phyloP scores from a whole-genome alignment of 2,888 invertebrate species.

The Drosophila engyochracea region DNA sequence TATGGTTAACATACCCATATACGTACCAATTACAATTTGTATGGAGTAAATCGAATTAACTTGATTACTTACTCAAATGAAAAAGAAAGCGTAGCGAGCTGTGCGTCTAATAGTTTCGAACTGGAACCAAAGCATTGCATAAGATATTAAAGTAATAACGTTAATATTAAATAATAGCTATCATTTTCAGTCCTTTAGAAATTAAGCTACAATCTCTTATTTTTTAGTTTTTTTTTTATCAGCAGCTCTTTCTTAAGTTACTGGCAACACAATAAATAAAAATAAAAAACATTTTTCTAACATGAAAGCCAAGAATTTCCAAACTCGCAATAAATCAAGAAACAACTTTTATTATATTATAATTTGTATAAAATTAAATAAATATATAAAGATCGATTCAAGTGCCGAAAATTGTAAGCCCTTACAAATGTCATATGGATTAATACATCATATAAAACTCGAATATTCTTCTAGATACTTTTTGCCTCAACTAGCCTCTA shows the following conservation, averaged over 20 bases:
- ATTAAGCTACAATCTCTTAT: background rate
- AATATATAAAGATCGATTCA: background rate
- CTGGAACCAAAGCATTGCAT: background rate
- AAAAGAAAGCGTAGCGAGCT: constrained; percentile 6
- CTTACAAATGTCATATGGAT: background rate
- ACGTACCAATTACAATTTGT: constrained; percentile 31
- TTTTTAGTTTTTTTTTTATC: background rate
- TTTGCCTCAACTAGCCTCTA: background rate
- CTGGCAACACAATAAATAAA: background rate
- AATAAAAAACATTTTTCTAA: background rate
- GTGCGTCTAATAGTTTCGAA: constrained; percentile 6
- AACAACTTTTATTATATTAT: background rate
- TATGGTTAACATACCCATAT: constrained; percentile 24
- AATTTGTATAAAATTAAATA: background rate
- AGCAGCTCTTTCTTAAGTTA: background rate
- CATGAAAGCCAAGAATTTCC: background rate
- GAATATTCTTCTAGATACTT: background rate
- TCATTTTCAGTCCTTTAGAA: background rate
- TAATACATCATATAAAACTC: background rate
- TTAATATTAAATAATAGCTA: background rate
- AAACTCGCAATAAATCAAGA: background rate
- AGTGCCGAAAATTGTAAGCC: background rate
- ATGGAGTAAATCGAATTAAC: constrained; percentile 17
- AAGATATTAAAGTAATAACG: background rate
- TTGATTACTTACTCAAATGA: background rate